Base-by-base conservation (phyloP, 1,140 invertebrate species). In the Drosophila prosaltans region DNA sequence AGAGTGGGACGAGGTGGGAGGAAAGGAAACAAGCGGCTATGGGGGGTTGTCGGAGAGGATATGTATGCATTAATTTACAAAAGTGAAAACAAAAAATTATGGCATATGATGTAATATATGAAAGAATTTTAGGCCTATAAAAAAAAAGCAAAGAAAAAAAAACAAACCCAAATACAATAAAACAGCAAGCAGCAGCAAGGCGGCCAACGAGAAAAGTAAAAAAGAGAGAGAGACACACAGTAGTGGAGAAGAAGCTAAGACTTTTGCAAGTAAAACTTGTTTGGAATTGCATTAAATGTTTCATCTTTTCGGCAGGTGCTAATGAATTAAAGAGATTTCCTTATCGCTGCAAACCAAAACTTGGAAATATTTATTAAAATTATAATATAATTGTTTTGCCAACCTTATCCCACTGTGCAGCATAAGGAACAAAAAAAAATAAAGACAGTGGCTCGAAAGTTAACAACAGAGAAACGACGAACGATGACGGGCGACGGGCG, bases 61-160 rank as follows among this genome's bases (percentile, higher is more conserved):
- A 43, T 43, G 45, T 51, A 8, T 51, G 21, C 45, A 51, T 51
- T 51, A 51, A 51, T 51, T 51, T 36, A 65, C 28, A n/a, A 36
- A 43, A 72, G 66, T n/a, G 51, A 32, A 9, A 26, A 41, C 32
- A 8, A 65, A 24, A 21, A 59, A 59, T 40, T 59, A 39, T 59
- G 32, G 32, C 43, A 65, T 54, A 66, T 76, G 73, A 76, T 76
- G 74, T 76, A 76, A 76, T 76, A 65, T 65, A 26, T 40, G 54
- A 39, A 76, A 76, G 73, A 76, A 76, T 76, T 51, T 76, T 60
- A 55, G 43, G 68, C 73, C 74, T 69, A 76, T 69, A 76, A 74
- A 76, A 75, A 69, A 58, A 75, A 69, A 58, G 0, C 16, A 30
- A 21, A 2, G 68, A 57, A 30, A 36, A 36, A 36, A 36, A 28